Evolutionary conservation across 2,113 vertebrate genomes (phyloP), one percentile per base, ranked within the genome.

Genomic region (Erpornis zantholeuca): DNA sequence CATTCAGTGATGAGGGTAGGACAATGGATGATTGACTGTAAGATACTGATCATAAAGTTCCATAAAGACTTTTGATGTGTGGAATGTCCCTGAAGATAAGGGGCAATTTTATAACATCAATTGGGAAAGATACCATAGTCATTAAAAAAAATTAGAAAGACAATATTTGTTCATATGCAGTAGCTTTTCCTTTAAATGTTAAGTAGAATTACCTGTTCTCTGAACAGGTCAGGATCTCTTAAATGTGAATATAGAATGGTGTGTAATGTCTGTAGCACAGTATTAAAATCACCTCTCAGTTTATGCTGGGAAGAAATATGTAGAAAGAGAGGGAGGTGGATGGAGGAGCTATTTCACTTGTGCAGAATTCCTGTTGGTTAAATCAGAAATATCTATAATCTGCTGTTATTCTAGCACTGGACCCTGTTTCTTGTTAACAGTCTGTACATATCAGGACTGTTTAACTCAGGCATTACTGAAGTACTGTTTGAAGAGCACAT

Each of bases 151-250:
- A 71, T 52, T 45, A 75, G 52, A 73, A 69, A 50, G 40, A 64
- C n/a, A 56, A 0, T 66, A 76, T 82, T 82, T 85, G 42, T 84
- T 49, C 36, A 25, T 82, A 84, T 28, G 36, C 52, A 72, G 47
- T 92, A 35, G 33, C 29, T 69, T 84, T 84, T 71, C 35, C 47
- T 91, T 86, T 84, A 38, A 73, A 53, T 71, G n/a, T 25, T 36
- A 85, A 60, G 36, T 61, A 64, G 75, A 93, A 91, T 53, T 96
- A 79, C 78, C 36, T 87, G 70, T 93, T 91, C 66, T 88, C 57
- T 90, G 76, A 70, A 31, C 45, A 79, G 15, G 40, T 82, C 52
- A 80, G 42, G 9, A 44, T 65, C 35, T 86, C 76, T 84, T 57
- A 64, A 53, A 85, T 61, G 33, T 1, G 22, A 82, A 31, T 80